Evolutionary conservation across 2,113 vertebrate genomes (phyloP).

Genomic region (Lasiurus borealis): DNA sequence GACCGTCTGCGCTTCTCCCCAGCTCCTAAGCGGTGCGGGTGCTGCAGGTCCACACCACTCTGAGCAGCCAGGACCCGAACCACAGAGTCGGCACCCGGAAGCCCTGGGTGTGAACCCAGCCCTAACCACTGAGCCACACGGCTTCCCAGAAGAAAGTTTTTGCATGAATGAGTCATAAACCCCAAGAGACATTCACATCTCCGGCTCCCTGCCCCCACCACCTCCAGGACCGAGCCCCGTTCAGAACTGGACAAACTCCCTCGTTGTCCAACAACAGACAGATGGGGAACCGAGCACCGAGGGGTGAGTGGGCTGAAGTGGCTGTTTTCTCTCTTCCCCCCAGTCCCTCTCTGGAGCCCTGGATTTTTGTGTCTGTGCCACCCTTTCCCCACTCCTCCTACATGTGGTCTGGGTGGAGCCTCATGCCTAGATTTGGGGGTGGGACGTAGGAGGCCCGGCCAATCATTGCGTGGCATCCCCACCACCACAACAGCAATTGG

Average conservation of each 20-base stretch:
- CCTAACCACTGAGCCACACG: background rate
- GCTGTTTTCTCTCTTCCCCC: background rate
- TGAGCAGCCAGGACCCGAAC: background rate
- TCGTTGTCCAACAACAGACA: background rate
- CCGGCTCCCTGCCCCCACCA: background rate
- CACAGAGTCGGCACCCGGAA: background rate
- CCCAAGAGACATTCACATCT: background rate
- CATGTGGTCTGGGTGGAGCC: background rate
- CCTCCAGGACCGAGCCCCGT: background rate
- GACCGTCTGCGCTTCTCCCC: background rate
- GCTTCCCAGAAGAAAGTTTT: background rate
- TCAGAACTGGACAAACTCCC: background rate
- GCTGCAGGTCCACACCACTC: background rate
- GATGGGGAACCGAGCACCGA: too few relatives aligned
- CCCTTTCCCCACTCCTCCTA: background rate
- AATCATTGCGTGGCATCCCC: background rate
- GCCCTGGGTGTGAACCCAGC: background rate
- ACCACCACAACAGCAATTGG: background rate
- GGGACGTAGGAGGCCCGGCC: background rate
- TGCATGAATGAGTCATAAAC: background rate
- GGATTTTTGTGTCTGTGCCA: fast-evolving
- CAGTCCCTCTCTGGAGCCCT: background rate
- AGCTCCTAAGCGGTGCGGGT: background rate
- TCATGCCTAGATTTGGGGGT: background rate
- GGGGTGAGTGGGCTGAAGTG: fast-evolving